A percentile compares a stretch with the other conserved stretches of the same genome.
These are phyloP conservation scores for Dexiosoma caninum DNA, from an alignment of 2,888 invertebrate genomes.

Conservation along the genomic window DNA sequence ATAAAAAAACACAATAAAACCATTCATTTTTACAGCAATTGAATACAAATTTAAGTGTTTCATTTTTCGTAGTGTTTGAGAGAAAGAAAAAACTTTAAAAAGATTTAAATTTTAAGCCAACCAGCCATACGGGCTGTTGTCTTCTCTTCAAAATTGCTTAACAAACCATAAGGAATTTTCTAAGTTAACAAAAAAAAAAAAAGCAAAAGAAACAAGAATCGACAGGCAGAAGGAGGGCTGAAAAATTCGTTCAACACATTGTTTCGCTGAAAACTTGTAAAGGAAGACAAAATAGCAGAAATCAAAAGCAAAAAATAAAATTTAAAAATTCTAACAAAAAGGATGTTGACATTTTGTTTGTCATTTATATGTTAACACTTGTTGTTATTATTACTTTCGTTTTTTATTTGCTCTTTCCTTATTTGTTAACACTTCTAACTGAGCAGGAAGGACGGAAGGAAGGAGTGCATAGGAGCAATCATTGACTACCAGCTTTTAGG, in stretches of 20 bases:
- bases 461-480: constrained; percentile 10
- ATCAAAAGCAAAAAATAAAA: neutral
- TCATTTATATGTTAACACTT: constrained; percentile 64
- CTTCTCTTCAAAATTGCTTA: constrained; percentile 42
- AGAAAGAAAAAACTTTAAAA: neutral
- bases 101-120: constrained; percentile 39
- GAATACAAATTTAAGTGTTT: constrained; percentile 21
- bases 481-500: constrained; percentile 10
- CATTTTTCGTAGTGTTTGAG: neutral
- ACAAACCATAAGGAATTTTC: constrained; percentile 53
- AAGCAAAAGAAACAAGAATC: constrained; percentile 4
- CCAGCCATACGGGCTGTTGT: constrained; percentile 12
- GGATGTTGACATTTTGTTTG: constrained; percentile 60
- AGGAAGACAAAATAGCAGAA: constrained; percentile 11
- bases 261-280: constrained; percentile 27
- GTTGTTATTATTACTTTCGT: constrained; percentile 40
- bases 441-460: constrained; percentile 13
- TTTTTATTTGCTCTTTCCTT: constrained; percentile 13
- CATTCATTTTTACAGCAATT: constrained; percentile 47
- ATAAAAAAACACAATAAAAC: neutral
- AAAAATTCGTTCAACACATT: constrained; percentile 27
- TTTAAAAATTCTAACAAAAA: constrained; percentile 25
- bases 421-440: constrained; percentile 23
- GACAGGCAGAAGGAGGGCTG: constrained; percentile 31
- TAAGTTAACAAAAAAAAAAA: neutral